A percentile compares a stretch with the other conserved stretches of the same genome.
phyloP scores from a whole-genome alignment of 2,888 invertebrate species.

The Pristionchus arcanus region DNA sequence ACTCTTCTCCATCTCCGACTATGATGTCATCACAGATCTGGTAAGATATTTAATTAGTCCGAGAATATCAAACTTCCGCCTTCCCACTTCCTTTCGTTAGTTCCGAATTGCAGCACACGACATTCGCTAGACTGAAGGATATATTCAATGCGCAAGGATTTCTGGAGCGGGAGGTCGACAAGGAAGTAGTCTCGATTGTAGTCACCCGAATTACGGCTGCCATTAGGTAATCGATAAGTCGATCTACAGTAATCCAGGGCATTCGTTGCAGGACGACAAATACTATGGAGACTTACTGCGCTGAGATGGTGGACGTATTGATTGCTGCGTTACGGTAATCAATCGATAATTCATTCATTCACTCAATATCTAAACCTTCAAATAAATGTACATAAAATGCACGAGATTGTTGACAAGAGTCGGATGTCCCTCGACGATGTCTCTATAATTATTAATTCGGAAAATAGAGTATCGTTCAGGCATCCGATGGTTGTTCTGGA shows the following conservation, averaged over 20 bases:
- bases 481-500: constrained; percentile 46
- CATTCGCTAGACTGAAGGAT: constrained; percentile 85
- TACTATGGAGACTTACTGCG: constrained; percentile 90
- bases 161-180: constrained; percentile 85
- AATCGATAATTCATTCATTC: constrained; percentile 27
- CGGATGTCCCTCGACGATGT: too few species aligned
- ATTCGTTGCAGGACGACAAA: constrained; percentile 85
- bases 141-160: constrained; percentile 91
- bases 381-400: too few species aligned
- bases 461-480: background rate
- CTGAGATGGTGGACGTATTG: constrained; percentile 88
- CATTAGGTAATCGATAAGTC: constrained; percentile 84
- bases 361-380: too few species aligned
- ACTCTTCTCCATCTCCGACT: constrained; percentile 91
- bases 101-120: constrained; percentile 82
- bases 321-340: constrained; percentile 90
- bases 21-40: constrained; percentile 89
- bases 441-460: background rate
- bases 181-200: constrained; percentile 95
- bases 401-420: too few species aligned
- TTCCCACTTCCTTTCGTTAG: background rate
- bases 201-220: constrained; percentile 92
- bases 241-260: background rate
- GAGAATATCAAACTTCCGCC: background rate
- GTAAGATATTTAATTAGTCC: constrained; percentile 53